Evolutionary conservation across 2,797 vertebrate species (phyloP), one percentile per base, ranked within the genome.

Genomic region (Pipistrellus pipistrellus): DNA sequence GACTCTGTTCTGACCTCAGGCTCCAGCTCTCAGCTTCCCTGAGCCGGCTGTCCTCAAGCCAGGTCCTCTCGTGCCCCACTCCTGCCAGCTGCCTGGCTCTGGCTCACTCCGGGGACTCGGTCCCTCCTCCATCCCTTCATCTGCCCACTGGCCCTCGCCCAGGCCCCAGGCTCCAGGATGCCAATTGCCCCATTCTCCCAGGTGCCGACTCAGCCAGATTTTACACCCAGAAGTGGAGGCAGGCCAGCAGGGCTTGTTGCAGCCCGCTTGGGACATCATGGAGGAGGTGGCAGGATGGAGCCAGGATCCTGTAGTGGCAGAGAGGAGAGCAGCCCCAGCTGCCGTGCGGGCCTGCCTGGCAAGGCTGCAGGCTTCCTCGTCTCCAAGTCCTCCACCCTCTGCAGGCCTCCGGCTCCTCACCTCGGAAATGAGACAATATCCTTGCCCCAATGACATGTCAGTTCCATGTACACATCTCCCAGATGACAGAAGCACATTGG

Each of bases 171-270:
- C 86, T 82, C 69, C 75, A 46, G 90, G 84, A 95, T 86, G 90
- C n/a, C 91, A 93, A 92, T 93, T 92, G 90, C 77, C 81, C 96
- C 64, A n/a, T 77, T 86, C 95, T 97, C 92, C 82, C 66, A 75
- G 80, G 81, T 96, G 96, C 93, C 80, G 15, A 90, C 93, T 95
- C 97, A 96, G 93, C 92, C 93, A 84, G 91, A 89, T 84, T 96
- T 97, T 96, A 93, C 96, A 92, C 97, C 97, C 94, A 76, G 64
- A 53, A 12, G 72, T 94, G 96, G 88, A 97, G 90, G 27, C 48
- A 89, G 85, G 95, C 96, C 96, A 97, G 88, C 53, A 4, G 86
- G 86, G 90, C 97, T 94, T 91, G 95, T 92, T 92, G 92, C 87
- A 88, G 93, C 97, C 94, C 8, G 97, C 81, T 91, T 55, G 55